These are phyloP conservation scores for Musca domestica DNA, from an alignment of 1,140 invertebrate species.

Conservation along the genomic window DNA sequence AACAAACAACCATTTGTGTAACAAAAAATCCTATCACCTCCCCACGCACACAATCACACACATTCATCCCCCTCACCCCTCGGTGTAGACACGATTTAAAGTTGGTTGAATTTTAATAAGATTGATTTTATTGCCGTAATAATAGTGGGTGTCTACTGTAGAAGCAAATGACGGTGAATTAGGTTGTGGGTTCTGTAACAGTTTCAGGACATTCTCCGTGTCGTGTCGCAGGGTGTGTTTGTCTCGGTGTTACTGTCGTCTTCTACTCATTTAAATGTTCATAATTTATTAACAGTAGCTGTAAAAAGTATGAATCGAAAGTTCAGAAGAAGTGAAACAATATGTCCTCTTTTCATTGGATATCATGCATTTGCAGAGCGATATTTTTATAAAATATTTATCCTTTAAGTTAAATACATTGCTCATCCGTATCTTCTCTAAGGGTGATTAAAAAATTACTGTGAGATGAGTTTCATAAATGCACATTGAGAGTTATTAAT, in stretches of 20 bases:
- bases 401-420: no score
- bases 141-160: not conserved
- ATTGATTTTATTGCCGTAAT: slow-evolving; percentile 27
- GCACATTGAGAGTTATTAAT: no score
- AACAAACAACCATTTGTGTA: not conserved
- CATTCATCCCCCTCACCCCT: not conserved
- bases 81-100: slow-evolving; percentile 6
- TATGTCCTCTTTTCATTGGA: no score
- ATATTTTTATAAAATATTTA: no score
- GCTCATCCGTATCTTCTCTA: no score
- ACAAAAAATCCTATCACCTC: not conserved
- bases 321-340: no score
- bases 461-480: no score
- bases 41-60: not conserved
- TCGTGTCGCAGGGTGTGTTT: not conserved
- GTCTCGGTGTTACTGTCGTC: not conserved
- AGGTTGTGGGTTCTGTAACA: not conserved
- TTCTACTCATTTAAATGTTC: no score
- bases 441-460: no score
- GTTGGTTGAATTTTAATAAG: slow-evolving; percentile 22
- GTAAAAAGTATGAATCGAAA: no score
- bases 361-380: no score
- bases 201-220: not conserved
- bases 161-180: not conserved
- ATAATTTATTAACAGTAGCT: no score